phyloP scores from a whole-genome alignment of 2,113 vertebrate genomes.

The Heterochromis multidens region DNA sequence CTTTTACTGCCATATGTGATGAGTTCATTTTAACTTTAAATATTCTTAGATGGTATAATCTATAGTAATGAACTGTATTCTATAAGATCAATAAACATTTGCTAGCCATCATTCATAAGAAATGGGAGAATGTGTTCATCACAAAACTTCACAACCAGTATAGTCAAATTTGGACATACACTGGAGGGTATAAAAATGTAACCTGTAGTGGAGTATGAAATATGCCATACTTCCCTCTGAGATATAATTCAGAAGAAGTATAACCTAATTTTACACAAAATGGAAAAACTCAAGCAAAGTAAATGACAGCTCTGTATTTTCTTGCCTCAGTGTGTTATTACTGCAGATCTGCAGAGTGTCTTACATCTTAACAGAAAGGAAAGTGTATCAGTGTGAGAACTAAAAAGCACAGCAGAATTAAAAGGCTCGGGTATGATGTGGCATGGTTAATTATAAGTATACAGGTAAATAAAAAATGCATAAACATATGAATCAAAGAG shows the following conservation, averaged over 20 bases:
- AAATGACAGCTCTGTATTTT: neutral
- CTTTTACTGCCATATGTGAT: neutral
- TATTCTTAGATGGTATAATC: neutral
- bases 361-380: neutral
- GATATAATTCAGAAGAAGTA: neutral
- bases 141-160: too few species aligned
- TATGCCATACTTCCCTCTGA: neutral
- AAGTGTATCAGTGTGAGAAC: neutral
- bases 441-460: neutral
- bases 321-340: neutral
- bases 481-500: neutral
- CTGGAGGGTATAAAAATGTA: too few species aligned
- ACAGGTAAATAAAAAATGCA: neutral
- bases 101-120: too few species aligned
- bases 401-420: neutral
- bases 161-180: too few species aligned
- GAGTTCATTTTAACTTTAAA: too few species aligned
- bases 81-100: neutral
- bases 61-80: neutral
- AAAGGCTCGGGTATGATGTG: neutral
- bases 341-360: neutral
- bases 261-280: neutral
- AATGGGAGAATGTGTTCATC: too few species aligned
- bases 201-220: neutral
- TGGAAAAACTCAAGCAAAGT: neutral